Evolutionary conservation across 2,113 vertebrate genomes (phyloP).

Genomic region (Catharus fuscescens): DNA sequence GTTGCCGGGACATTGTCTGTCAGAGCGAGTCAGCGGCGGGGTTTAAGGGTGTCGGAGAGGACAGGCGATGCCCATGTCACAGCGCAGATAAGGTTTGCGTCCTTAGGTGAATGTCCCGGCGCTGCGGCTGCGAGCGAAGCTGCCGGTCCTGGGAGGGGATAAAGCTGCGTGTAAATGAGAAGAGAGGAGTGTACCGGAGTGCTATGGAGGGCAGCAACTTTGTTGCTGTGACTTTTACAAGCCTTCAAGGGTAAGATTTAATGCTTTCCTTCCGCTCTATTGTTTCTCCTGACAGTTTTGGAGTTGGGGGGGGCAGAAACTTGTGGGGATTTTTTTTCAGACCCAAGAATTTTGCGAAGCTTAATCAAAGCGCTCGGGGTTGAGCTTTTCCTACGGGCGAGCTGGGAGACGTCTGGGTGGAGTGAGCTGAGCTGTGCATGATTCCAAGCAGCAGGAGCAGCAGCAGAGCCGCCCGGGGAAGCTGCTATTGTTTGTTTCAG

Average conservation of each 20-base stretch:
- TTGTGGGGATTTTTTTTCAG: neutral
- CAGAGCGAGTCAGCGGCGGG: neutral
- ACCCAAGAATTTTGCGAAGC: neutral
- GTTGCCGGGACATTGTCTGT: neutral
- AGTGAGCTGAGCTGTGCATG: slow-evolving; percentile 5
- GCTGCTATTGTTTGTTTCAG: slow-evolving; percentile 40
- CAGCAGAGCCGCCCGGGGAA: neutral
- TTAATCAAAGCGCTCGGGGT: neutral
- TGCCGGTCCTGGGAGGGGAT: slow-evolving; percentile 24
- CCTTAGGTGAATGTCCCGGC: neutral
- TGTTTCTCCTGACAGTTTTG: neutral
- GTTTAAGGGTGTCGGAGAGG: neutral
- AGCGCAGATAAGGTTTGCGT: neutral
- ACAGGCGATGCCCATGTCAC: neutral
- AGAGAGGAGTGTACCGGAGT: slow-evolving; percentile 3
- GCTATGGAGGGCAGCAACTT: slow-evolving; percentile 48
- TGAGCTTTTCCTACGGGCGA: neutral
- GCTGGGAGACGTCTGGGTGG: slow-evolving; percentile 3
- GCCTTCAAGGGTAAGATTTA: slow-evolving; percentile 47
- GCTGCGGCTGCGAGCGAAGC: neutral
- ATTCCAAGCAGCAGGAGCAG: neutral
- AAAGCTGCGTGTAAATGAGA: slow-evolving; percentile 31
- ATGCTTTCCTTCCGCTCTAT: neutral
- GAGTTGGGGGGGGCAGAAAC: neutral
- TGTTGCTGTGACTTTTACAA: slow-evolving; percentile 33